A percentile compares a stretch with the other conserved stretches of the same genome.
Conservation (phyloP, 2,797 vertebrate species). For the Catostomus latipinnis region DNA sequence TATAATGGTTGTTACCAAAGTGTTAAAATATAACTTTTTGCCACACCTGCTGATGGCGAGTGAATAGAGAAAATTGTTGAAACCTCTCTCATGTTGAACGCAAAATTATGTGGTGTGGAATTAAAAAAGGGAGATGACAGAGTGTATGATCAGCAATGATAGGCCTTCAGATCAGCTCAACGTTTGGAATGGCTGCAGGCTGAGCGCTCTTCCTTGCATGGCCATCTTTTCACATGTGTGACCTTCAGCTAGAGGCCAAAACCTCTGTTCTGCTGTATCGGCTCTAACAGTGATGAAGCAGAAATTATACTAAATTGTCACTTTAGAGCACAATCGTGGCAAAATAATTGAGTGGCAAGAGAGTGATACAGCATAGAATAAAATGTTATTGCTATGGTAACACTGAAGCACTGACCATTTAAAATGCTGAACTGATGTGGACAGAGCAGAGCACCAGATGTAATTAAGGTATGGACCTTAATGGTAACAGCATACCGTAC, state of each 20-base stretch:
- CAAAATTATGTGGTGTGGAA: conserved; percentile 54
- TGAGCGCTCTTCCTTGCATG: conserved; percentile 55
- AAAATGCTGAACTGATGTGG: conserved; percentile 3
- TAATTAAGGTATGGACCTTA: conserved; percentile 18
- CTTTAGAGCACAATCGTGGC: conserved; percentile 21
- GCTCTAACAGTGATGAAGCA: conserved; percentile 5
- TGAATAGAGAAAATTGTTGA: neutral
- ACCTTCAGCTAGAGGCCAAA: conserved; percentile 49
- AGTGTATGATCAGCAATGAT: conserved; percentile 72
- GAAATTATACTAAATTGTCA: conserved; percentile 11
- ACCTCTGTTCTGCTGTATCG: conserved; percentile 37
- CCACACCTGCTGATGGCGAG: neutral
- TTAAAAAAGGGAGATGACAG: conserved; percentile 60
- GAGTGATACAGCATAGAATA: conserved; percentile 16
- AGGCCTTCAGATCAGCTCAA: conserved; percentile 74
- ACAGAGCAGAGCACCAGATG: conserved; percentile 23
- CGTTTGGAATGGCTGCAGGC: conserved; percentile 65
- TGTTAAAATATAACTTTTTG: neutral
- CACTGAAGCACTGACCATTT: neutral
- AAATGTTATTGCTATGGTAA: conserved; percentile 40
- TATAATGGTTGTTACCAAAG: neutral
- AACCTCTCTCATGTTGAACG: neutral
- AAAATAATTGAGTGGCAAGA: conserved; percentile 24
- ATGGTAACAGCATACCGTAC: conserved; percentile 7
- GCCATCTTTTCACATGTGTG: conserved; percentile 55